A percentile compares a stretch with the other conserved stretches of the same genome.
Evolutionary conservation across 92 coral and sea anemone species (phyloP).

Genomic region (Porites cylindrica): DNA sequence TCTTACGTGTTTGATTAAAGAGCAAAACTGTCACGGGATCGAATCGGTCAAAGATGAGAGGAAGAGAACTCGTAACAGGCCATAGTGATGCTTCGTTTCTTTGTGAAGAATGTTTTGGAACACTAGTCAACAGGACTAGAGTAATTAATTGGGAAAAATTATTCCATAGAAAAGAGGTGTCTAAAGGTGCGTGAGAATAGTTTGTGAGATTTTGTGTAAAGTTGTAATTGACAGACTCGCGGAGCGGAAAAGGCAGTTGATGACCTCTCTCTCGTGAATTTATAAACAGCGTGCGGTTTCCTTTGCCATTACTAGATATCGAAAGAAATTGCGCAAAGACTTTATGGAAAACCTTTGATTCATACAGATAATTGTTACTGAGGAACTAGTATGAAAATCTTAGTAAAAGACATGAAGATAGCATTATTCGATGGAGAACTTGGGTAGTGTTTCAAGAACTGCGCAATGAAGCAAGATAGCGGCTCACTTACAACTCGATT

Average conservation of each 20-base stretch:
- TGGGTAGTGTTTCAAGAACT: neutral
- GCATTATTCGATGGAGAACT: neutral
- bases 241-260: neutral
- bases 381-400: neutral
- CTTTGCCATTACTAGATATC: neutral
- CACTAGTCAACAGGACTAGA: conserved; percentile 32
- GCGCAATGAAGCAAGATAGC: neutral
- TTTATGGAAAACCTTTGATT: neutral
- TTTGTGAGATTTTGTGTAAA: neutral
- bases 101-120: neutral
- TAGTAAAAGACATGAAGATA: neutral
- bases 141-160: conserved; percentile 41
- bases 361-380: neutral
- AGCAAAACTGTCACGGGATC: neutral
- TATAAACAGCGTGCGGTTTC: neutral
- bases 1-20: conserved; percentile 13
- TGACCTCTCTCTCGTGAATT: neutral
- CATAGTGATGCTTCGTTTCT: neutral
- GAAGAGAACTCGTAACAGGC: too few species aligned
- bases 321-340: neutral
- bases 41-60: neutral
- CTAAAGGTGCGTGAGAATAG: neutral
- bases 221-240: neutral
- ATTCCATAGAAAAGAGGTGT: conserved; percentile 11
- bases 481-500: neutral